Conservation (phyloP, 2,888 invertebrate species). For the Drosophila colorata region DNA sequence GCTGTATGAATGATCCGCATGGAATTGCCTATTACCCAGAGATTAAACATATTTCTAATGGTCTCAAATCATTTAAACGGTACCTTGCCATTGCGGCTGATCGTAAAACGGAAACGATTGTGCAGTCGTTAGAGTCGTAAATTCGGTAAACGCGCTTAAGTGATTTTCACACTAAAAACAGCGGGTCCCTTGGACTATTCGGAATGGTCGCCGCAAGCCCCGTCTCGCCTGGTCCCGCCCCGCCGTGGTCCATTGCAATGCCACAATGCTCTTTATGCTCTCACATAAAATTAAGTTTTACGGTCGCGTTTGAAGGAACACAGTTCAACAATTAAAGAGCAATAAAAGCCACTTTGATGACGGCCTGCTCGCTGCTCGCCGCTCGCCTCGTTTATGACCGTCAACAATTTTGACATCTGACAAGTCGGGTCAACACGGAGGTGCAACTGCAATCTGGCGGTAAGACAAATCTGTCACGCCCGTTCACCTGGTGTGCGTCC, state of each 20-base stretch:
- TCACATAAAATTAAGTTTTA: conserved; percentile 72
- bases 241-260: conserved; percentile 5
- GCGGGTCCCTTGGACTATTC: conserved; percentile 64
- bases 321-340: conserved; percentile 80
- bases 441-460: conserved; percentile 46
- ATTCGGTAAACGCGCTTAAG: conserved; percentile 74
- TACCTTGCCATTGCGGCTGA: conserved; percentile 27
- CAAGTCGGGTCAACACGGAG: conserved; percentile 52
- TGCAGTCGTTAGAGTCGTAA: conserved; percentile 64
- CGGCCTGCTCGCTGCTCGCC: conserved; percentile 8
- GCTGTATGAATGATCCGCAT: neutral
- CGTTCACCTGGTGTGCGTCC: conserved; percentile 52
- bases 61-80: conserved; percentile 62
- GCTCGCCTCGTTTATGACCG: conserved; percentile 45
- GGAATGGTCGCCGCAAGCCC: neutral
- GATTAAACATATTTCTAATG: conserved; percentile 31
- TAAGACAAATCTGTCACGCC: conserved; percentile 65
- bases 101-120: conserved; percentile 67
- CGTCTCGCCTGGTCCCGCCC: neutral
- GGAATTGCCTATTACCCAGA: neutral
- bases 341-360: conserved; percentile 77
- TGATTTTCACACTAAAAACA: conserved; percentile 77
- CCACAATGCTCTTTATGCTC: conserved; percentile 36
- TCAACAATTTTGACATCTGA: conserved; percentile 74
- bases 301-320: conserved; percentile 62